Conservation (phyloP, 2,113 vertebrate genomes). For the Chamaea fasciata region DNA sequence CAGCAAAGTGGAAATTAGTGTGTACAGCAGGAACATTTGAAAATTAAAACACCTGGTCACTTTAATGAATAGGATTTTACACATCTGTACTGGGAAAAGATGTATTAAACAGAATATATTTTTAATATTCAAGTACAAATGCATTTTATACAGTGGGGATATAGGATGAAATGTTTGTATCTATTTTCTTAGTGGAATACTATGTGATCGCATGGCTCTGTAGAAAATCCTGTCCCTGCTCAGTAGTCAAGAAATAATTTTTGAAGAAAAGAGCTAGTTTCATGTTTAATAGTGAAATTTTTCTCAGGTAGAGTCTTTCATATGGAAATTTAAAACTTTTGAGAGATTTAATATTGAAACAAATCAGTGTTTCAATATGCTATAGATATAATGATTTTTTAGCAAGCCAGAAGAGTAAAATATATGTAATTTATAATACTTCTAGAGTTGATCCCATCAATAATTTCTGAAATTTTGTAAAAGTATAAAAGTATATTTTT, state of each 20-base stretch:
- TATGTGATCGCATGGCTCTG: background rate
- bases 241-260: background rate
- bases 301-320: background rate
- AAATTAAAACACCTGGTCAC: background rate
- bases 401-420: background rate
- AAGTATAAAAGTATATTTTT: background rate
- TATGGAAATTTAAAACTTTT: background rate
- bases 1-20: background rate
- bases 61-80: background rate
- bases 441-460: background rate
- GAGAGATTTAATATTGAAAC: background rate
- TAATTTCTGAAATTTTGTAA: background rate
- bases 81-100: background rate
- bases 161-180: background rate
- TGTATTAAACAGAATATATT: background rate
- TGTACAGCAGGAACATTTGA: background rate
- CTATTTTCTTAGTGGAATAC: background rate
- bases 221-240: background rate
- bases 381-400: background rate
- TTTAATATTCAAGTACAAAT: background rate
- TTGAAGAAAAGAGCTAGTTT: background rate
- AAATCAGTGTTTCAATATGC: background rate
- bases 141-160: background rate
- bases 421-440: background rate
- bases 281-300: background rate